Evolutionary conservation across 1,140 invertebrate species (phyloP), one percentile per base, ranked within the genome.

Genomic region (Bilobella aurantiaca): DNA sequence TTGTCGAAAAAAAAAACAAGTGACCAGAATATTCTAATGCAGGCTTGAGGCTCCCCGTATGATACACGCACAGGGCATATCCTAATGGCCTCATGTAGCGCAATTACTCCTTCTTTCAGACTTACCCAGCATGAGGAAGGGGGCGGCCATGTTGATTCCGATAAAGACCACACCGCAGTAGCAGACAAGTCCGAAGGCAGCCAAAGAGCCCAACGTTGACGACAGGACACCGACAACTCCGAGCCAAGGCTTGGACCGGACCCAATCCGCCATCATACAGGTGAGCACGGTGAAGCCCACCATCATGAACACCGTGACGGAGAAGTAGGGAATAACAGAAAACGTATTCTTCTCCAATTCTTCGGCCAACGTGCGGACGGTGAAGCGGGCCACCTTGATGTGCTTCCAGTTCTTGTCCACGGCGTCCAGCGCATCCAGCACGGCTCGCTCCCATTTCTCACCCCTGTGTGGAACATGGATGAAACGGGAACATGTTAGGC

Each of bases 51-150:
- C n/a, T n/a, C n/a, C n/a, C n/a, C n/a, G n/a, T n/a, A n/a, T n/a
- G n/a, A n/a, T n/a, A n/a, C n/a, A n/a, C n/a, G n/a, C n/a, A n/a
- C n/a, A n/a, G n/a, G n/a, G n/a, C n/a, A n/a, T n/a, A n/a, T n/a
- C n/a, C n/a, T n/a, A n/a, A n/a, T n/a, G n/a, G n/a, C n/a, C n/a
- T n/a, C n/a, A n/a, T n/a, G n/a, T n/a, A n/a, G n/a, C n/a, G n/a
- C n/a, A n/a, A n/a, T n/a, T n/a, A n/a, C n/a, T n/a, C n/a, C n/a
- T n/a, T n/a, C n/a, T n/a, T n/a, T n/a, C n/a, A n/a, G n/a, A n/a
- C 86, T 87, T 82, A 96, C 93, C 93, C 68, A 96, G 87, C 86
- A 96, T 93, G 46, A 97, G 83, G 75, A 96, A 96, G 3, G 93
- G 93, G 1, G 93, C 93, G 0, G 93, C 91, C 58, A 96, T 82